Conservation (phyloP, 1,140 invertebrate species). For the Thaumatotibia leucotreta region DNA sequence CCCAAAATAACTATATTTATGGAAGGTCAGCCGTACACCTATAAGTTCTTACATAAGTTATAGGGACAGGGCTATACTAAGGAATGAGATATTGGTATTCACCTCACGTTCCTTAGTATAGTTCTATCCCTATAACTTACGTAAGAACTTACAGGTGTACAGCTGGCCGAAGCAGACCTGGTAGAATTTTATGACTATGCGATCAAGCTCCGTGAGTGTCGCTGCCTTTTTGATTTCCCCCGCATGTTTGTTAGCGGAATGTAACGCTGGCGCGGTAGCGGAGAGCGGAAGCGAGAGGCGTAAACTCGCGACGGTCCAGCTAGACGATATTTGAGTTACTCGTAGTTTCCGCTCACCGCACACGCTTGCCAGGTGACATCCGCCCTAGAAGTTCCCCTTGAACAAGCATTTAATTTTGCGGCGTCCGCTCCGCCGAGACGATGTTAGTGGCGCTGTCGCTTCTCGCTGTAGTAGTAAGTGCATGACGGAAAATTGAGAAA, state of each 20-base stretch:
- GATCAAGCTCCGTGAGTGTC: slow-evolving; percentile 18
- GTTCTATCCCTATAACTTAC: too few species aligned
- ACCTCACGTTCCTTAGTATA: too few species aligned
- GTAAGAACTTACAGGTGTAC: too few species aligned
- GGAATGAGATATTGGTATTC: too few species aligned
- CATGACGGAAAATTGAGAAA: slow-evolving; percentile 57
- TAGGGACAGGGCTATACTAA: too few species aligned
- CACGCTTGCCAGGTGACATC: background rate
- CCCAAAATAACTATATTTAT: slow-evolving; percentile 71
- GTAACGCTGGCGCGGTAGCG: background rate
- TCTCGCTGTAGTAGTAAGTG: slow-evolving; percentile 60
- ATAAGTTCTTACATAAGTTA: too few species aligned
- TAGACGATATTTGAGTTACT: too few species aligned
- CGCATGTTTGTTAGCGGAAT: background rate
- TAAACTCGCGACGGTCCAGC: too few species aligned
- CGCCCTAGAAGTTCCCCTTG: slow-evolving; percentile 25
- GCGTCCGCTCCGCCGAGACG: slow-evolving; percentile 2
- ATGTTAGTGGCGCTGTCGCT: slow-evolving; percentile 25
- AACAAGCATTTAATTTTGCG: slow-evolving; percentile 52
- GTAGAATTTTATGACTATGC: slow-evolving; percentile 44
- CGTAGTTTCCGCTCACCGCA: background rate
- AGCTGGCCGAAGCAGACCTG: slow-evolving; percentile 32
- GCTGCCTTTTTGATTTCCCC: background rate
- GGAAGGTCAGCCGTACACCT: too few species aligned
- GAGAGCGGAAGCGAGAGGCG: background rate